These are phyloP conservation scores for Sterrhoptilus dennistouni DNA, from an alignment of 2,113 vertebrate species.

Conservation along the genomic window DNA sequence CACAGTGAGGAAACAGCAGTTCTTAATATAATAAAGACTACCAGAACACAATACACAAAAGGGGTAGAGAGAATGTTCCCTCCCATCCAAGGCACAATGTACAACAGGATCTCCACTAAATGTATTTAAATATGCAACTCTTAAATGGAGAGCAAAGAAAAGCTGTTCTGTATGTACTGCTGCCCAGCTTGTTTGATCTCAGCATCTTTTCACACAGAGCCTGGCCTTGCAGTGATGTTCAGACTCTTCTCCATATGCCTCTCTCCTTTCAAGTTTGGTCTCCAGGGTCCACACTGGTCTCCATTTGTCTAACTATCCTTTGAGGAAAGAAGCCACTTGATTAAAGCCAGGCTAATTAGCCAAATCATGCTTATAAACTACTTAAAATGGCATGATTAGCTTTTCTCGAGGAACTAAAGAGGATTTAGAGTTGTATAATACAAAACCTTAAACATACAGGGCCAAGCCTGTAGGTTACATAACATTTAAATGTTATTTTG, in stretches of 20 bases:
- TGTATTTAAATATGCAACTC: not conserved
- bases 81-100: not conserved
- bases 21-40: not conserved
- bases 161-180: not conserved
- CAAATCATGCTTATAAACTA: not conserved
- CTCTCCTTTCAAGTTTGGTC: not conserved
- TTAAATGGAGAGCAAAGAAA: not conserved
- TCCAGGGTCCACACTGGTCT: not conserved
- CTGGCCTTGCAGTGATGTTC: not conserved
- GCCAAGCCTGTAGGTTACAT: not conserved
- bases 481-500: not conserved
- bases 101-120: not conserved
- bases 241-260: not conserved
- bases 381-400: not conserved
- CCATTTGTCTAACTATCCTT: not conserved
- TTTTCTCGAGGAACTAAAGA: not conserved
- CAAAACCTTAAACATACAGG: not conserved
- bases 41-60: not conserved
- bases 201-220: not conserved
- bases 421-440: not conserved
- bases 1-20: not conserved
- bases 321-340: not conserved
- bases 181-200: not conserved
- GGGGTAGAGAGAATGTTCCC: not conserved
- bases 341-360: not conserved